These are phyloP conservation scores for Adelosebastes latens DNA, from an alignment of 2,797 vertebrate genomes.

Conservation along the genomic window DNA sequence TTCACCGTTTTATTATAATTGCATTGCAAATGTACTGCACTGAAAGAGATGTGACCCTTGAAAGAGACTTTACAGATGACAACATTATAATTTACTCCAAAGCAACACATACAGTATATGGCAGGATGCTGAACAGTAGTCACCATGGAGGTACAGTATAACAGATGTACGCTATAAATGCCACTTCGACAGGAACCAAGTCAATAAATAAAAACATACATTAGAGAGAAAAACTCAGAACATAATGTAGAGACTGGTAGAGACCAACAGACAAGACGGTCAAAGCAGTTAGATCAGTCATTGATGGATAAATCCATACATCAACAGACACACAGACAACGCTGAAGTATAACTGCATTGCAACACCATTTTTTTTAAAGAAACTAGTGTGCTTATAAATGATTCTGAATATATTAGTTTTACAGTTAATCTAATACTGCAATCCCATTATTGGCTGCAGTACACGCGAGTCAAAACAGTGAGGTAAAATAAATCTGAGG, in stretches of 20 bases:
- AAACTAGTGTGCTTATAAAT: conserved; percentile 34
- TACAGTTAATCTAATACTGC: conserved; percentile 23
- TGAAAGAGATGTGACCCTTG: conserved; percentile 54
- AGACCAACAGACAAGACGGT: conserved; percentile 29
- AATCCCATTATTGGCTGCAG: conserved; percentile 18
- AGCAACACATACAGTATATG: conserved; percentile 58
- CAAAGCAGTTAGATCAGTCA: conserved; percentile 50
- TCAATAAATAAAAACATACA: conserved; percentile 69
- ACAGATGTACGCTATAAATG: conserved; percentile 42
- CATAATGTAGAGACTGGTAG: conserved; percentile 20
- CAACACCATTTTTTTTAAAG: not conserved
- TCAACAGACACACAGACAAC: conserved; percentile 30
- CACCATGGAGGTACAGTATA: conserved; percentile 49
- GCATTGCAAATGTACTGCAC: conserved; percentile 56
- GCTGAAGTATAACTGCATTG: conserved; percentile 1
- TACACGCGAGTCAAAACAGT: conserved; percentile 10
- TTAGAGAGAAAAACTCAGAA: conserved; percentile 7
- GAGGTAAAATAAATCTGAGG: conserved; percentile 31
- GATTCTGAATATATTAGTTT: conserved; percentile 21
- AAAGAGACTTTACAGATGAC: conserved; percentile 54
- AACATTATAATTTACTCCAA: conserved; percentile 56
- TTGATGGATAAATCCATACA: conserved; percentile 20
- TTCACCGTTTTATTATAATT: conserved; percentile 48
- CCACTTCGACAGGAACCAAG: conserved; percentile 50
- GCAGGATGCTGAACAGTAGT: conserved; percentile 47